These are phyloP conservation scores for Trogon surrucura DNA, from an alignment of 2,113 vertebrate genomes.

Conservation along the genomic window DNA sequence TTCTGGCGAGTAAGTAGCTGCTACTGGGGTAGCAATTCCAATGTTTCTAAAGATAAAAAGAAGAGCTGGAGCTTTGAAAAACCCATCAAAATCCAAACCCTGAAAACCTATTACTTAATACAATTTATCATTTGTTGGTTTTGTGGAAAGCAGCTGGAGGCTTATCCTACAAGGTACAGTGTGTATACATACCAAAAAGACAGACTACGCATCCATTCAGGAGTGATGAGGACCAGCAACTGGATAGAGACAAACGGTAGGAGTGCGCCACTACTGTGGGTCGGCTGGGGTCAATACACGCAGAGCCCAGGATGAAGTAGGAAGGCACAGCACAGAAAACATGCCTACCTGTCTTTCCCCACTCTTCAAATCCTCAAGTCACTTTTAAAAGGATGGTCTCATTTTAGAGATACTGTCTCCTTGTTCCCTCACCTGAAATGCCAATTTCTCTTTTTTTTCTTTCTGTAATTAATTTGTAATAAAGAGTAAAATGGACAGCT, in stretches of 20 bases:
- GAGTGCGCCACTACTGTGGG: fast-evolving
- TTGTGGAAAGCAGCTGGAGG: neutral
- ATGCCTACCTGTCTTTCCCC: neutral
- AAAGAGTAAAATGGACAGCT: neutral
- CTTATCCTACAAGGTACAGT: neutral
- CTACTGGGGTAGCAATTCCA: conserved; percentile 3
- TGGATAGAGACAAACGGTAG: neutral
- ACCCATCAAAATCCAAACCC: neutral
- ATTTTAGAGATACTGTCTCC: neutral
- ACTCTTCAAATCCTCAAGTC: neutral
- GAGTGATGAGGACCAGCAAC: neutral
- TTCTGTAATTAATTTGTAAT: neutral
- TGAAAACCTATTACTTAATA: conserved; percentile 28
- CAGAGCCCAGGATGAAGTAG: neutral
- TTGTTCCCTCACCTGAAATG: neutral
- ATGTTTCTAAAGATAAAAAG: conserved; percentile 45
- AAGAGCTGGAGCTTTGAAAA: conserved; percentile 1
- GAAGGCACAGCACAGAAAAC: neutral
- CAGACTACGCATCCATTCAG: fast-evolving
- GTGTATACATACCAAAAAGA: neutral
- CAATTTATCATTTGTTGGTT: neutral
- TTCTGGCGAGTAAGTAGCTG: conserved; percentile 18
- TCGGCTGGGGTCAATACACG: neutral
- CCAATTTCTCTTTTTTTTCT: neutral
- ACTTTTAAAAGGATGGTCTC: neutral